Percentiles rank a stretch among this genome's conserved stretches.
Evolutionary conservation across 2,888 invertebrate species (phyloP).

Genomic region (Cryptus viduatorius): DNA sequence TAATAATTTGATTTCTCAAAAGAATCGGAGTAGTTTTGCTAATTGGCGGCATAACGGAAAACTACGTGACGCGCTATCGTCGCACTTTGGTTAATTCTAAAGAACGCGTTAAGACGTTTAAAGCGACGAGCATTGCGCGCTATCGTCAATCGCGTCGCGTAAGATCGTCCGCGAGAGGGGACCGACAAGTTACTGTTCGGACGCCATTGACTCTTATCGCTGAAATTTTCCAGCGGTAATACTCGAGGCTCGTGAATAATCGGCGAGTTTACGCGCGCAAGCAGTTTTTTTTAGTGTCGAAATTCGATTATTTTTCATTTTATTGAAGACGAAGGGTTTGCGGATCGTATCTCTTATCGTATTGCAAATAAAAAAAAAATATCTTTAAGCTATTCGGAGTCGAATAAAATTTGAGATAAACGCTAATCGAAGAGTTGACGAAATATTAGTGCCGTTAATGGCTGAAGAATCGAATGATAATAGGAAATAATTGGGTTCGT

Average conservation of each 20-base stretch:
- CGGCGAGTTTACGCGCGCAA: not conserved
- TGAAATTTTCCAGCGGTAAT: constrained; percentile 22
- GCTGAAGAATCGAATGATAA: not conserved
- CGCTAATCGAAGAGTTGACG: not conserved
- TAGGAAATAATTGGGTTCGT: constrained; percentile 56
- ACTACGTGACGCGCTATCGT: not conserved
- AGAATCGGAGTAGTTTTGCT: not conserved
- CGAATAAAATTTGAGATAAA: not conserved
- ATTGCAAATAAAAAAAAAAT: not conserved
- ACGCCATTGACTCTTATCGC: constrained; percentile 18
- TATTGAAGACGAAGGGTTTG: no score
- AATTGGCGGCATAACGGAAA: not conserved
- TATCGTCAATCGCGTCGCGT: constrained; percentile 1
- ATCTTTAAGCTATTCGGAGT: not conserved
- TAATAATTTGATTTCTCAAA: not conserved
- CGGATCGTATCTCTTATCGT: not conserved
- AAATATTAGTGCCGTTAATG: not conserved
- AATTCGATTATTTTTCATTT: not conserved
- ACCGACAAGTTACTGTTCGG: constrained; percentile 4
- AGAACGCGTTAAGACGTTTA: not conserved
- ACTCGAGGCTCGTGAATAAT: constrained; percentile 7
- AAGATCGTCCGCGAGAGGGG: not conserved
- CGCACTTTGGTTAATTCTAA: not conserved
- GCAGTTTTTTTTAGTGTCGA: no score
- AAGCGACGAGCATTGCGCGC: not conserved